Percentiles rank a stretch among this genome's conserved stretches.
phyloP scores from a whole-genome alignment of 2,113 vertebrate genomes.

The Varanus komodoensis region DNA sequence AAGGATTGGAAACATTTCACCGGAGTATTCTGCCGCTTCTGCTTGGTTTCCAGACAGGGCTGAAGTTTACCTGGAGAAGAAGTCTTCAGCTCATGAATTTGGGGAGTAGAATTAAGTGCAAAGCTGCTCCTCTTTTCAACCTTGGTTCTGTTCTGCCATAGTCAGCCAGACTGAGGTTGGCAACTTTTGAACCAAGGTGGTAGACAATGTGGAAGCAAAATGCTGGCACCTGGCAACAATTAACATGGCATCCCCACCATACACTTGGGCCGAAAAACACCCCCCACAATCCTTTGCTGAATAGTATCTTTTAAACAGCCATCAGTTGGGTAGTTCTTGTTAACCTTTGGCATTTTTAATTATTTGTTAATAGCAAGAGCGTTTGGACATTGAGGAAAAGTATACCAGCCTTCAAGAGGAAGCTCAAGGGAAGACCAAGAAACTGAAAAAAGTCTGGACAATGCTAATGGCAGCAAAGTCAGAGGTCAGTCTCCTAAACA shows the following conservation, averaged over 20 bases:
- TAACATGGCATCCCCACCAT: not conserved
- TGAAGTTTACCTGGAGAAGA: not conserved
- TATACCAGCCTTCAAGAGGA: conserved; percentile 98
- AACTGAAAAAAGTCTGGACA: conserved; percentile 99
- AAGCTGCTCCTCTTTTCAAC: not conserved
- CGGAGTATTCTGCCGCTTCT: not conserved
- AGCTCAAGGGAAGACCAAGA: conserved; percentile 98
- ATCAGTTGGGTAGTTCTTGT: conserved; percentile 9
- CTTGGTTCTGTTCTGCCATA: not conserved
- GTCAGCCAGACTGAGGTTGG: not conserved
- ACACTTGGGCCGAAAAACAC: not conserved
- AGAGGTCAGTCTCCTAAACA: conserved; percentile 81
- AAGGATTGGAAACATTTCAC: not conserved
- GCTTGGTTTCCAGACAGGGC: too few species aligned
- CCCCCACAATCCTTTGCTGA: not conserved
- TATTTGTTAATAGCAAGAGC: conserved; percentile 89
- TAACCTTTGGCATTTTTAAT: conserved; percentile 44
- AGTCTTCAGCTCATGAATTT: not conserved
- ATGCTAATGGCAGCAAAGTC: conserved; percentile 99
- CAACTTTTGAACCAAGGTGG: not conserved
- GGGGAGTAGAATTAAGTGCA: not conserved
- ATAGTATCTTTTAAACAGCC: not conserved
- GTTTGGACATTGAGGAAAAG: conserved; percentile 98
- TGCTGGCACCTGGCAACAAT: not conserved
- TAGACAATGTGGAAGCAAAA: not conserved